Evolutionary conservation across 2,797 vertebrate species (phyloP).

Genomic region (Rhabdomys pumilio): DNA sequence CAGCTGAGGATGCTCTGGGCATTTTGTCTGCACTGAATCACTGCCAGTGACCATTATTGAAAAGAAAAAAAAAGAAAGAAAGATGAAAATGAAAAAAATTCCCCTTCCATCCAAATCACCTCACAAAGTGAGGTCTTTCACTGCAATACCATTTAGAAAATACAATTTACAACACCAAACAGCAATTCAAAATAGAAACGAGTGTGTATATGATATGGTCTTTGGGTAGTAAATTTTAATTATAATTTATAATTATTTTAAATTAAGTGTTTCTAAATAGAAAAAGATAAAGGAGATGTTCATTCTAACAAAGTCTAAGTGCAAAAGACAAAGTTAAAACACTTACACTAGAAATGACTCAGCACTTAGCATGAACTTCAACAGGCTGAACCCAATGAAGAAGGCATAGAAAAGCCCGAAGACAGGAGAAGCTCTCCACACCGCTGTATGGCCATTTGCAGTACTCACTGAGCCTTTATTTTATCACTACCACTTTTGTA

Average conservation of each 20-base stretch:
- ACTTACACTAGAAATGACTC: conserved; percentile 17
- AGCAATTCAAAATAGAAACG: conserved; percentile 21
- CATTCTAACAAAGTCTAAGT: neutral
- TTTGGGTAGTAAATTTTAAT: neutral
- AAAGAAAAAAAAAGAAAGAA: neutral
- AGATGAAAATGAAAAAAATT: neutral
- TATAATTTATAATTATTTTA: neutral
- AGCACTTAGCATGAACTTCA: neutral
- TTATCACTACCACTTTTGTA: neutral
- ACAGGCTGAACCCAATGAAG: neutral
- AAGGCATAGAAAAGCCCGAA: neutral
- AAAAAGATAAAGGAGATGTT: neutral
- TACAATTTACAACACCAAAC: neutral
- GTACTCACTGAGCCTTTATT: neutral
- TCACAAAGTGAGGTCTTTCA: neutral
- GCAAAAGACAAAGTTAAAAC: neutral
- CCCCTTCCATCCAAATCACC: neutral
- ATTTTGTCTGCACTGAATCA: conserved; percentile 13
- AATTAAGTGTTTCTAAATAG: conserved; percentile 18
- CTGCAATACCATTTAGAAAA: neutral
- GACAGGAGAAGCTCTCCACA: neutral
- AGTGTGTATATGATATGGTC: neutral
- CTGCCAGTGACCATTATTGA: neutral
- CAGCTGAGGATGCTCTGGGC: conserved; percentile 32
- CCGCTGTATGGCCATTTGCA: neutral